Percentiles rank a stretch among this genome's conserved stretches.
phyloP scores from a whole-genome alignment of 2,888 invertebrate genomes.

The Globia sparganii region DNA sequence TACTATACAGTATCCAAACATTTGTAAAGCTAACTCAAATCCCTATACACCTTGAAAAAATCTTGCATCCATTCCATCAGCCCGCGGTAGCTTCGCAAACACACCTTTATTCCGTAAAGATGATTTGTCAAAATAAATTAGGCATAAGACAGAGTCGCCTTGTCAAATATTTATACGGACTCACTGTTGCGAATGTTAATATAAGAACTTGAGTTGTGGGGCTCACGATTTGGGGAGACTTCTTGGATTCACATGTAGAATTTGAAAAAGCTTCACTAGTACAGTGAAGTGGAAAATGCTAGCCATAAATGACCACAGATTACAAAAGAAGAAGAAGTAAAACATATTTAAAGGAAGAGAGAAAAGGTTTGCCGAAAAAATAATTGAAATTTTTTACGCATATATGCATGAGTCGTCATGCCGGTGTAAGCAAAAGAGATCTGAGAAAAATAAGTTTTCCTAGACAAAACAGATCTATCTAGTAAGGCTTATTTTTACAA shows the following conservation, averaged over 20 bases:
- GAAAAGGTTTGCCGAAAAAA: background rate
- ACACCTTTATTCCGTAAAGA: slow-evolving; percentile 79
- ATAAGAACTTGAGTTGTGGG: slow-evolving; percentile 65
- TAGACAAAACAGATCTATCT: too few species aligned
- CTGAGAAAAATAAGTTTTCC: too few species aligned
- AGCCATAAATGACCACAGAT: too few species aligned
- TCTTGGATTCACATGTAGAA: background rate
- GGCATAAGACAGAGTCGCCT: slow-evolving; percentile 86
- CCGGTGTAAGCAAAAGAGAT: too few species aligned
- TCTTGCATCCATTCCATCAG: slow-evolving; percentile 54
- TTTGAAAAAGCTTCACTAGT: background rate
- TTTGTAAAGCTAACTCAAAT: slow-evolving; percentile 36
- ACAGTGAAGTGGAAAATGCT: background rate
- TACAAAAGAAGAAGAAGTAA: background rate
- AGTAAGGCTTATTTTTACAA: too few species aligned
- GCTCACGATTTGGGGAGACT: slow-evolving; percentile 49
- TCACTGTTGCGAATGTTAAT: slow-evolving; percentile 76
- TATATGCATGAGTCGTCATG: too few species aligned
- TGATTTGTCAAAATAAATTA: slow-evolving; percentile 91
- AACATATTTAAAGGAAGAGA: background rate
- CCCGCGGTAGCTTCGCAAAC: slow-evolving; percentile 70
- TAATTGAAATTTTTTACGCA: background rate
- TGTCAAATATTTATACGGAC: slow-evolving; percentile 87
- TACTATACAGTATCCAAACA: slow-evolving; percentile 14
- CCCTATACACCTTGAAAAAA: slow-evolving; percentile 50